These are phyloP conservation scores for Cyclina sinensis DNA, from an alignment of 1,140 invertebrate species.

Conservation along the genomic window DNA sequence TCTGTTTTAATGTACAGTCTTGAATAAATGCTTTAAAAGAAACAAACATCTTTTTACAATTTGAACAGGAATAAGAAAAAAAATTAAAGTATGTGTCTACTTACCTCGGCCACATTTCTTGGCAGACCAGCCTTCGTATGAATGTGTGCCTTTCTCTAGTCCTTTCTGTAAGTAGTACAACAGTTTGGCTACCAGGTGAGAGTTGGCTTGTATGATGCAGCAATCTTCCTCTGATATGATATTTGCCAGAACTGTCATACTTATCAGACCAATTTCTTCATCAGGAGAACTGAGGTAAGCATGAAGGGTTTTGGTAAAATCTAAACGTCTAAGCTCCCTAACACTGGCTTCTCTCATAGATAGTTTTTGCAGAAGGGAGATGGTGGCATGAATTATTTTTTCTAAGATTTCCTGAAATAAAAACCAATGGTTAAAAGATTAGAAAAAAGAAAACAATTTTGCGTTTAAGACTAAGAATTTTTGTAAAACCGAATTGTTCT, in stretches of 20 bases:
- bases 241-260: background rate
- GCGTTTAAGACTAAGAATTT: too few species aligned
- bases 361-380: background rate
- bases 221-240: background rate
- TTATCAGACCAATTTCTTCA: background rate
- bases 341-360: constrained; percentile 21
- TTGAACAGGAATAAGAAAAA: too few species aligned
- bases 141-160: background rate
- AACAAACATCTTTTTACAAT: too few species aligned
- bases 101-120: constrained; percentile 3
- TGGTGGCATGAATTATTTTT: background rate
- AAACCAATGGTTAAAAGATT: too few species aligned
- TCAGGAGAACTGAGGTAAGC: background rate
- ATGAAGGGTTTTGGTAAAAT: background rate
- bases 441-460: too few species aligned
- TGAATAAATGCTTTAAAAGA: too few species aligned
- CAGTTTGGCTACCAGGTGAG: background rate
- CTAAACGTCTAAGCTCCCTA: background rate
- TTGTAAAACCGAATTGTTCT: too few species aligned
- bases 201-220: background rate
- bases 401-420: background rate
- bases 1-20: too few species aligned
- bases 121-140: background rate
- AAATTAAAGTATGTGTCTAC: too few species aligned
- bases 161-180: constrained; percentile 22